phyloP scores from a whole-genome alignment of 2,113 vertebrate genomes.

The Cephalopholis sonnerati region DNA sequence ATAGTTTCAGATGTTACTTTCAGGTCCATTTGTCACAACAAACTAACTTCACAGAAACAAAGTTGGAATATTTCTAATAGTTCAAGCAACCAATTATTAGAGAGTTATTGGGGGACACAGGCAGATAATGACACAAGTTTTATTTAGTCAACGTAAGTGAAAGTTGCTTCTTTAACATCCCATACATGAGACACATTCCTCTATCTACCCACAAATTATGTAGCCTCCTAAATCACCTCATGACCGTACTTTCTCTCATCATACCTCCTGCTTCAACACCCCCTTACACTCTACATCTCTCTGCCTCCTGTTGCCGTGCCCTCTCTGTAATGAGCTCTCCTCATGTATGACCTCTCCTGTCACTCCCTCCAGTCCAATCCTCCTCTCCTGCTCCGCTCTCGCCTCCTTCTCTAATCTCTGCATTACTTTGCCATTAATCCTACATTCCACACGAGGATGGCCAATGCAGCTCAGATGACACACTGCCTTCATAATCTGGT shows the following conservation, averaged over 20 bases:
- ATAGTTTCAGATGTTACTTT: background rate
- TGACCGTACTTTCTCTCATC: conserved; percentile 2
- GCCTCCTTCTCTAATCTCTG: conserved; percentile 74
- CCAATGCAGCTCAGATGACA: conserved; percentile 54
- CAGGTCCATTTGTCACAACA: background rate
- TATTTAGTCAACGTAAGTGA: background rate
- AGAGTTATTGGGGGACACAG: background rate
- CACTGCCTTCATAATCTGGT: conserved; percentile 41
- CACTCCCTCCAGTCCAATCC: conserved; percentile 68
- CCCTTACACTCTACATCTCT: conserved; percentile 32
- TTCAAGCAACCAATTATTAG: background rate
- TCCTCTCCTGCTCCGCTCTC: conserved; percentile 43
- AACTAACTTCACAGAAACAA: background rate
- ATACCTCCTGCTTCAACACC: conserved; percentile 62
- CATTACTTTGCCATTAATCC: conserved; percentile 79
- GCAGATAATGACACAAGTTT: background rate
- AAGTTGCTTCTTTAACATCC: background rate
- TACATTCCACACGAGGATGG: conserved; percentile 45
- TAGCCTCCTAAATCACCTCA: background rate
- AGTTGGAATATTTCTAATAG: background rate
- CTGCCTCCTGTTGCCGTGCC: conserved; percentile 37
- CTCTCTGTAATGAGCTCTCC: conserved; percentile 74
- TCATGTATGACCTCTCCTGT: conserved; percentile 81
- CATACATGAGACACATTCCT: background rate
- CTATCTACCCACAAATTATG: background rate